Percentiles rank a stretch among this genome's conserved stretches.
Conservation (phyloP, 1,140 invertebrate genomes). For the Trachymyrmex cornetzi region DNA sequence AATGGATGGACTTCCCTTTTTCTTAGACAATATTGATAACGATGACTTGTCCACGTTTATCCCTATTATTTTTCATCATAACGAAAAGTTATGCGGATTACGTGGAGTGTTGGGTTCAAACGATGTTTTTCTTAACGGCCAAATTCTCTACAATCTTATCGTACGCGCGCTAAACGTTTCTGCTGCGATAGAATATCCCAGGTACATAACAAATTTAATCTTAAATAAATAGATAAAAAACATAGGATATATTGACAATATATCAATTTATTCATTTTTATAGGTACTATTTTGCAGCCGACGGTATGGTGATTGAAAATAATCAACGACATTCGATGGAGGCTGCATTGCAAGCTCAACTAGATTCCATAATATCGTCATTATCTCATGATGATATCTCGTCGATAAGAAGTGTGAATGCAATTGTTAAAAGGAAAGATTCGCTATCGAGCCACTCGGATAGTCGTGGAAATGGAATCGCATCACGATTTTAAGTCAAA, state of each 20-base stretch:
- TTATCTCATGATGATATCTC: constrained; percentile 71
- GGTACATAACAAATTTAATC: constrained; percentile 73
- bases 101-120: constrained; percentile 81
- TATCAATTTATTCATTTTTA: constrained; percentile 53
- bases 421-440: constrained; percentile 86
- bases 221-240: background rate
- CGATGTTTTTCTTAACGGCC: constrained; percentile 79
- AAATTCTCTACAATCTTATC: constrained; percentile 83
- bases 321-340: constrained; percentile 79
- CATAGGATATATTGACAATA: background rate
- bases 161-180: constrained; percentile 81
- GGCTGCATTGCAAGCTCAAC: constrained; percentile 71
- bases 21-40: constrained; percentile 77
- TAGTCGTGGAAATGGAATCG: constrained; percentile 89
- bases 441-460: constrained; percentile 87
- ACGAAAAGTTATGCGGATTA: constrained; percentile 75
- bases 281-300: constrained; percentile 80
- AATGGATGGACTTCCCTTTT: constrained; percentile 79
- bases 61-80: constrained; percentile 81
- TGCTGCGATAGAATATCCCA: constrained; percentile 81
- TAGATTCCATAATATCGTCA: constrained; percentile 73
- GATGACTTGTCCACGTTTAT: constrained; percentile 78
- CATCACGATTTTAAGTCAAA: constrained; percentile 87
- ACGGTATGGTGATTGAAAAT: constrained; percentile 80
- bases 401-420: constrained; percentile 85